Base-by-base conservation (phyloP, 2,797 vertebrate species). In the Enteromius treurensis region DNA sequence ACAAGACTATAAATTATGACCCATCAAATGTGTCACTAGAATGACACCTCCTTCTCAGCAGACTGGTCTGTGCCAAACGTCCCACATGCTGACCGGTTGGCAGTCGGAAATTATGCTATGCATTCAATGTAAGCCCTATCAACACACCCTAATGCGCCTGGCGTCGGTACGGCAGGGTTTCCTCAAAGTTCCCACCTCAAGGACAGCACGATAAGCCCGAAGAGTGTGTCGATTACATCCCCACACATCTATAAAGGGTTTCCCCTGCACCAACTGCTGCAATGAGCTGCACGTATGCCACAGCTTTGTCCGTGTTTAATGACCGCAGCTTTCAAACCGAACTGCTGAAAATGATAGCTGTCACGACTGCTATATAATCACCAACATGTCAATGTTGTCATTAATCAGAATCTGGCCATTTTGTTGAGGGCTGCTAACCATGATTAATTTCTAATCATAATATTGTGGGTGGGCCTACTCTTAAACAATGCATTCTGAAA, bases 121-220 rank as follows among this genome's bases (percentile, higher is more conserved):
- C 21, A 60, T 47, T 77, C 65, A 77, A 75, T 69, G 65, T 77
- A 55, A 78, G 62, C 23, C 77, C 60, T 42, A n/a, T 69, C 75
- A 60, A 60, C 64, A 47, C 23, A 65, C 10, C 23, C 45, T 53
- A 74, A 76, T 40, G 10, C 10, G 11, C 34, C 34, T 58, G 47
- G 45, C 47, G 15, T 77, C 23, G 1, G 17, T 60, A 47, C 13
- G 23, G 32, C 3, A 51, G 17, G 10, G 58, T 29, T 67, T 53
- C 32, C 68, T 47, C 32, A 11, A 58, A 67, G 19, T 49, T 51
- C 2, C 32, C 64, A 47, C 32, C 40, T 69, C 74, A 77, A 81
- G 84, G n/a, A 84, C 70, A 86, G 69, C 1, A 34, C 80, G 55
- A 68, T 80, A 76, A 82, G 55, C 62, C 26, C 7, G 6, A 67